phyloP scores from a whole-genome alignment of 2,888 invertebrate species.

The Ptilodon capucinus region DNA sequence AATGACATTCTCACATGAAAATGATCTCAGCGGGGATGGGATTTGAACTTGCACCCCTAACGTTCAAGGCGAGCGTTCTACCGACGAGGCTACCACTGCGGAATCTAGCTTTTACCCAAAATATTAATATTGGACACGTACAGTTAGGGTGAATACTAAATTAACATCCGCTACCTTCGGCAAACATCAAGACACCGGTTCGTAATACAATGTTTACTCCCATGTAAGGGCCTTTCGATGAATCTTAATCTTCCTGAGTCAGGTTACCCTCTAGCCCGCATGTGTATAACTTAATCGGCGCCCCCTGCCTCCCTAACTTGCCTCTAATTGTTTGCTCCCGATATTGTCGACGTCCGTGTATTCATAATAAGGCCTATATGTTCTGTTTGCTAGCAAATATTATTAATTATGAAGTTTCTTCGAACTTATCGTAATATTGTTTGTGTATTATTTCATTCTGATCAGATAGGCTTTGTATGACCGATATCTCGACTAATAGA shows the following conservation, averaged over 20 bases:
- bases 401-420: not conserved
- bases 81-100: no score
- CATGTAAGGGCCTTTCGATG: slow-evolving; percentile 78
- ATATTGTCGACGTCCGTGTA: slow-evolving; percentile 76
- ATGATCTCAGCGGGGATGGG: no score
- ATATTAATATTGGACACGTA: slow-evolving; percentile 73
- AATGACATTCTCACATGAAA: no score
- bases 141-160: slow-evolving; percentile 77
- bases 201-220: slow-evolving; percentile 78
- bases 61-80: no score
- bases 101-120: slow-evolving; percentile 56
- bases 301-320: slow-evolving; percentile 66
- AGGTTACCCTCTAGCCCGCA: slow-evolving; percentile 79
- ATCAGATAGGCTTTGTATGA: no score
- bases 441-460: no score
- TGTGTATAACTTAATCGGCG: slow-evolving; percentile 80
- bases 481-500: no score
- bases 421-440: not conserved
- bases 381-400: slow-evolving; percentile 38
- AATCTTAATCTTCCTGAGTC: slow-evolving; percentile 80
- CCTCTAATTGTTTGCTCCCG: slow-evolving; percentile 81
- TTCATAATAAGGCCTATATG: slow-evolving; percentile 50
- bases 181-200: slow-evolving; percentile 79
- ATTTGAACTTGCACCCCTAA: no score
- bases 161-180: slow-evolving; percentile 79